These are phyloP conservation scores for Eira barbara DNA, from an alignment of 2,113 vertebrate species.

Conservation along the genomic window DNA sequence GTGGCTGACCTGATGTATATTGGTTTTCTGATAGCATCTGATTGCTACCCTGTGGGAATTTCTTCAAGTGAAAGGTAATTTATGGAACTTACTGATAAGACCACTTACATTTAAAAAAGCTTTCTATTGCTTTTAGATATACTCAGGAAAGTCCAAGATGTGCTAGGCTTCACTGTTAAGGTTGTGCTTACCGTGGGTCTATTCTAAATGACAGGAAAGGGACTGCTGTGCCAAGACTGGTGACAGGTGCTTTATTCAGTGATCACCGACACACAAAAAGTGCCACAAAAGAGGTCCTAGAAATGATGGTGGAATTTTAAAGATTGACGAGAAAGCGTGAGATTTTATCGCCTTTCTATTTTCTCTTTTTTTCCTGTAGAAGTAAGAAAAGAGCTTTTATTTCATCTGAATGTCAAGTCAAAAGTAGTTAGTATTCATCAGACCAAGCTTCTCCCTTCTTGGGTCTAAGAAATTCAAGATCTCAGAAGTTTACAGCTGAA, in stretches of 20 bases:
- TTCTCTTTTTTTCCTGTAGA: not conserved
- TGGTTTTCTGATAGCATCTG: constrained; percentile 63
- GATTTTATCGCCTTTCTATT: constrained; percentile 10
- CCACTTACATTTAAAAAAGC: constrained; percentile 48
- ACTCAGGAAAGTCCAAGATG: not conserved
- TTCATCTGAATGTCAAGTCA: constrained; percentile 7
- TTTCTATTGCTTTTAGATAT: constrained; percentile 24
- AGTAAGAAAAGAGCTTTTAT: not conserved
- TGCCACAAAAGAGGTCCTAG: not conserved
- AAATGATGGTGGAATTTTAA: constrained; percentile 30
- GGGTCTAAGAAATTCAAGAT: not conserved
- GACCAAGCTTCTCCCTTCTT: not conserved
- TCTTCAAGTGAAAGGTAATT: constrained; percentile 64
- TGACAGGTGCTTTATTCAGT: not conserved
- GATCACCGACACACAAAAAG: not conserved
- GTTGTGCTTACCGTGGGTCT: not conserved
- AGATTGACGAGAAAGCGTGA: not conserved
- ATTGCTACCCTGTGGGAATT: constrained; percentile 44
- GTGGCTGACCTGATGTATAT: constrained; percentile 30
- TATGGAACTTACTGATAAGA: constrained; percentile 48
- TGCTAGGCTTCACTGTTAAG: not conserved
- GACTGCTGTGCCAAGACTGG: not conserved
- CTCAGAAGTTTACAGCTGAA: not conserved
- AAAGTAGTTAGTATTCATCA: not conserved
- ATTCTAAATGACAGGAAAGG: not conserved